Base-by-base conservation (phyloP, 2,113 vertebrate species). In the Antigone vipio region DNA sequence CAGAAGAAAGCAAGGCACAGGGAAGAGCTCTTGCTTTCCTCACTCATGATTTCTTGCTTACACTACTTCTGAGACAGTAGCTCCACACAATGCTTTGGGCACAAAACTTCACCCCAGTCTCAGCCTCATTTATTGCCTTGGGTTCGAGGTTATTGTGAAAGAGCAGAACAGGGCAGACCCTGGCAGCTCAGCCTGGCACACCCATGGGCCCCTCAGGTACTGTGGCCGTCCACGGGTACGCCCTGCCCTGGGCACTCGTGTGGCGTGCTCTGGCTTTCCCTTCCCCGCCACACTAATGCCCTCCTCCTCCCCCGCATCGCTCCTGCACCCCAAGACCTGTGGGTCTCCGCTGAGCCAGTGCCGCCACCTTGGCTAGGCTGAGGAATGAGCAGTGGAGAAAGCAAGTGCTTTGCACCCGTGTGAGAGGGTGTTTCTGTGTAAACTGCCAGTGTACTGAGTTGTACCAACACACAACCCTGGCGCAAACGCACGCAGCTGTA, bases 221-320 rank as follows among this genome's bases (percentile, higher is more conserved):
- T 26, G 22, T 40, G 77, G 24, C 47, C 0, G 0, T 59, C 27
- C 78, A 50, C 38, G 40, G 69, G 58, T 23, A 42, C 2, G 0
- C 23, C 9, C 50, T 55, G 76, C 20, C 35, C 58, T 0, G 0
- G 55, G 50, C 16, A 56, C 34, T 32, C 4, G 0, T 47, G 53
- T 2, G 1, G 11, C 0, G 0, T 63, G 22, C 56, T 66, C 76
- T 64, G 62, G 38, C 74, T 50, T 60, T 62, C 53, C 58, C 55
- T 67, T 56, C 63, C 59, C 50, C 72, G 42, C 27, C 9, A 1
- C 47, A 45, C 32, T 32, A 53, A 15, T 3, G 5, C 23, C 23
- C 49, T 83, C 32, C 67, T n/a, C 49, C 40, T 42, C 35, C 40
- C 9, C 29, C n/a, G 52, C 18, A 23, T 44, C 44, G 44, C 3